Percentiles rank a stretch among this genome's conserved stretches.
Conservation (phyloP, 2,113 vertebrate species). For the Tylochromis polylepis region DNA sequence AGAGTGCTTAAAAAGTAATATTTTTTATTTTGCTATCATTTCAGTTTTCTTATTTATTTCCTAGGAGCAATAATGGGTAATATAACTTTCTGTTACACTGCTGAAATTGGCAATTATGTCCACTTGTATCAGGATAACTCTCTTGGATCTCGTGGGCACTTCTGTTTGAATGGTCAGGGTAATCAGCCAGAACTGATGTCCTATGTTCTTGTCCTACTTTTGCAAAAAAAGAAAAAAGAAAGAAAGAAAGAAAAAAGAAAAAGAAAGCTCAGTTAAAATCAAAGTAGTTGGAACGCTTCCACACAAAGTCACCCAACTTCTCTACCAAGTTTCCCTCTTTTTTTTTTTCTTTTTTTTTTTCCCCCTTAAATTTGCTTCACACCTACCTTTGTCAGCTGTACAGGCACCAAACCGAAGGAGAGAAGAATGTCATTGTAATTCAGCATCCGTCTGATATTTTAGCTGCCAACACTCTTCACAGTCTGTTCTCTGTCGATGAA, state of each 20-base stretch:
- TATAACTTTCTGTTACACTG: neutral
- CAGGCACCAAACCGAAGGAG: neutral
- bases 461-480: neutral
- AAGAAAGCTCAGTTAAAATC: neutral
- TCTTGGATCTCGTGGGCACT: conserved; percentile 1
- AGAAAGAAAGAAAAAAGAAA: neutral
- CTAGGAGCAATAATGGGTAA: neutral
- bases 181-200: conserved; percentile 39
- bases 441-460: neutral
- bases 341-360: neutral
- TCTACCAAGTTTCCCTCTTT: neutral
- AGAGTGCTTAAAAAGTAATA: neutral
- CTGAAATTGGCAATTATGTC: conserved; percentile 17
- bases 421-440: neutral
- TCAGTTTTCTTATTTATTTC: conserved; percentile 9
- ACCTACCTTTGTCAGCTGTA: neutral
- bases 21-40: conserved; percentile 27
- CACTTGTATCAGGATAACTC: neutral
- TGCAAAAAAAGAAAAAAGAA: neutral
- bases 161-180: conserved; percentile 34
- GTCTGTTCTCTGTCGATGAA: neutral
- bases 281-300: neutral
- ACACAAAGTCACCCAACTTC: neutral
- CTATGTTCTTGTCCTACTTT: conserved; percentile 32
- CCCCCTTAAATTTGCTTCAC: neutral